A percentile compares a stretch with the other conserved stretches of the same genome.
These are phyloP conservation scores for Ennomos erosarius DNA, from an alignment of 2,888 invertebrate species.

Conservation along the genomic window DNA sequence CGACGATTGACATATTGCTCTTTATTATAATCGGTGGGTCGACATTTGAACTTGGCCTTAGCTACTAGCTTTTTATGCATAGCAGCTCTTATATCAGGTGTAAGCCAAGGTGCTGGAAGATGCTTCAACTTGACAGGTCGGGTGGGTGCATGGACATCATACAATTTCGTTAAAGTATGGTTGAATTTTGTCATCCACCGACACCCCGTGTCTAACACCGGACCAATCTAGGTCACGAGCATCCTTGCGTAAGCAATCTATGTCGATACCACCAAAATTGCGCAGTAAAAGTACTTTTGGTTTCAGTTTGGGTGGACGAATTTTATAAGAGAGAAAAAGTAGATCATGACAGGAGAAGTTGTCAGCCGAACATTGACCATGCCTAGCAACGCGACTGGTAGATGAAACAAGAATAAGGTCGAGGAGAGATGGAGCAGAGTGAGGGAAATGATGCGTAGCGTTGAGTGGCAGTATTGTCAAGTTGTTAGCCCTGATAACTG, in stretches of 20 bases:
- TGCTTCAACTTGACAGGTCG: not conserved
- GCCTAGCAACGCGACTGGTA: slow-evolving; percentile 8
- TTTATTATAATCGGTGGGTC: not conserved
- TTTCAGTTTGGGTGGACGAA: slow-evolving; percentile 3
- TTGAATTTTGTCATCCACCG: slow-evolving; percentile 1
- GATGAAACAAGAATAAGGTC: slow-evolving; percentile 18
- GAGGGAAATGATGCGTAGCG: slow-evolving; percentile 16
- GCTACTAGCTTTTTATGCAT: not conserved
- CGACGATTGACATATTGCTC: not conserved
- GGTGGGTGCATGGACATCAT: slow-evolving; percentile 1
- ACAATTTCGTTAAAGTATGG: not conserved
- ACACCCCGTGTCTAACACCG: not conserved
- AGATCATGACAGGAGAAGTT: slow-evolving; percentile 4
- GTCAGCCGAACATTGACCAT: slow-evolving; percentile 16
- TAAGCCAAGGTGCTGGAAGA: not conserved
- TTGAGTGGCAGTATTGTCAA: slow-evolving; percentile 17
- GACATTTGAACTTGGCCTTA: not conserved
- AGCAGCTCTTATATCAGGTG: not conserved
- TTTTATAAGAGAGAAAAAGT: slow-evolving; percentile 1
- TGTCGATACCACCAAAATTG: not conserved
- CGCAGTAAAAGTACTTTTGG: not conserved
- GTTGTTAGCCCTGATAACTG: slow-evolving; percentile 1
- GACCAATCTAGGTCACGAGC: not conserved
- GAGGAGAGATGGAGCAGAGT: slow-evolving; percentile 10
- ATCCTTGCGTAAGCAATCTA: not conserved